Evolutionary conservation across 2,113 vertebrate species (phyloP).

Genomic region (Cyprinodon brontotheroides): DNA sequence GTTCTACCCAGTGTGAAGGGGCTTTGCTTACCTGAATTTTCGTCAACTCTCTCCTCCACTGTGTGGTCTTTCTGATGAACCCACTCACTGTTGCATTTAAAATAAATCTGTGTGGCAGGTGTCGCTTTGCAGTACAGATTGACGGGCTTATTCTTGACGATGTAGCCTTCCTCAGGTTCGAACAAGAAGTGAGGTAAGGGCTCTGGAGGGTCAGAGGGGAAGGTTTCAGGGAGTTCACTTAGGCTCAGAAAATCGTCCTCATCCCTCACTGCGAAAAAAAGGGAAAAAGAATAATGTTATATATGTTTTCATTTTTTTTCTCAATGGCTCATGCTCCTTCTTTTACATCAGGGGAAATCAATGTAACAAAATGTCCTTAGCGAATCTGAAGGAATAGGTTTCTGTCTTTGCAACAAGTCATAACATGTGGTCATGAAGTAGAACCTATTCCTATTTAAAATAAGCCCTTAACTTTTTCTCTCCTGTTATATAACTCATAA

Average conservation of each 20-base stretch:
- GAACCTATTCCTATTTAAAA: background rate
- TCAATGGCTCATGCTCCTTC: background rate
- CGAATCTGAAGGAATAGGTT: background rate
- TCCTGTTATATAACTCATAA: background rate
- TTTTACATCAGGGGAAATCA: constrained; percentile 18
- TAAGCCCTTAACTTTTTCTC: background rate
- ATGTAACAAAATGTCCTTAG: background rate
- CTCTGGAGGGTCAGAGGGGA: constrained; percentile 95
- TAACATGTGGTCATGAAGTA: constrained; percentile 21
- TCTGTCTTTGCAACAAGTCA: constrained; percentile 22
- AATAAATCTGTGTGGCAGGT: constrained; percentile 96
- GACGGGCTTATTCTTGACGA: constrained; percentile 94
- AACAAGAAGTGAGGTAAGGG: constrained; percentile 94
- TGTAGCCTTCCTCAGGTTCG: constrained; percentile 94
- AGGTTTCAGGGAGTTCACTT: constrained; percentile 94
- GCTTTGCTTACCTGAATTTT: constrained; percentile 88
- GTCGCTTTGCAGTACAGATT: constrained; percentile 96
- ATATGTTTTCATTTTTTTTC: background rate
- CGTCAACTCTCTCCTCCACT: constrained; percentile 92
- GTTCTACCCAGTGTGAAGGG: background rate
- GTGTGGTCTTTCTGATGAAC: constrained; percentile 97
- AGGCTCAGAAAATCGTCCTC: constrained; percentile 94
- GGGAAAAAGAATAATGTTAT: background rate
- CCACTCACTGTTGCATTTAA: constrained; percentile 98
- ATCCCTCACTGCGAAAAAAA: constrained; percentile 69